Conservation (phyloP, 2,888 invertebrate genomes). For the Abrostola tripartita region DNA sequence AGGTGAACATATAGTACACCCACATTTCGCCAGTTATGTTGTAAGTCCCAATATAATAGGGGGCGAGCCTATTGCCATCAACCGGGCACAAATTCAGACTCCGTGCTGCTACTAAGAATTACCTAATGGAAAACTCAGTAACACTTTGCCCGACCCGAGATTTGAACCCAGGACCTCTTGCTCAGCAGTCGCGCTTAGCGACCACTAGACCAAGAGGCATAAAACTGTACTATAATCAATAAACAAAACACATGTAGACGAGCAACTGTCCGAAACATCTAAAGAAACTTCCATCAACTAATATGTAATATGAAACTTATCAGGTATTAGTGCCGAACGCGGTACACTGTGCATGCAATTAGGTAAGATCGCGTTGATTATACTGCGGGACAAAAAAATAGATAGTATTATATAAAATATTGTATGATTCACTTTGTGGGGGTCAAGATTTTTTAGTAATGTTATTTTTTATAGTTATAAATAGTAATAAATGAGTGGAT, state of each 20-base stretch:
- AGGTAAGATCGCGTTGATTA: slow-evolving; percentile 42
- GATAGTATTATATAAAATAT: neutral
- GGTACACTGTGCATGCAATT: slow-evolving; percentile 54
- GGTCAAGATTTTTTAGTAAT: neutral
- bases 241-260: slow-evolving; percentile 31
- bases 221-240: neutral
- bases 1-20: too few relatives aligned
- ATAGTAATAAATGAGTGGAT: too few relatives aligned
- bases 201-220: too few relatives aligned
- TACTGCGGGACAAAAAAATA: slow-evolving; percentile 23
- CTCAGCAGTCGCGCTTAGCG: too few relatives aligned
- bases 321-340: slow-evolving; percentile 42
- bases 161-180: too few relatives aligned
- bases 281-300: slow-evolving; percentile 39
- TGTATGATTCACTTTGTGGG: neutral
- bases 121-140: too few relatives aligned
- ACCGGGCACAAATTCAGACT: too few relatives aligned
- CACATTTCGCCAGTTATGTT: too few relatives aligned
- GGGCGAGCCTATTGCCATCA: too few relatives aligned
- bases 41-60: too few relatives aligned
- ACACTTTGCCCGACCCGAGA: too few relatives aligned
- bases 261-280: slow-evolving; percentile 14
- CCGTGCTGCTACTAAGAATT: too few relatives aligned
- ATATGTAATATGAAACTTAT: slow-evolving; percentile 45
- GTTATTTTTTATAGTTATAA: neutral